Conservation (phyloP, 1,140 invertebrate species). For the Cecropterus lyciades region DNA sequence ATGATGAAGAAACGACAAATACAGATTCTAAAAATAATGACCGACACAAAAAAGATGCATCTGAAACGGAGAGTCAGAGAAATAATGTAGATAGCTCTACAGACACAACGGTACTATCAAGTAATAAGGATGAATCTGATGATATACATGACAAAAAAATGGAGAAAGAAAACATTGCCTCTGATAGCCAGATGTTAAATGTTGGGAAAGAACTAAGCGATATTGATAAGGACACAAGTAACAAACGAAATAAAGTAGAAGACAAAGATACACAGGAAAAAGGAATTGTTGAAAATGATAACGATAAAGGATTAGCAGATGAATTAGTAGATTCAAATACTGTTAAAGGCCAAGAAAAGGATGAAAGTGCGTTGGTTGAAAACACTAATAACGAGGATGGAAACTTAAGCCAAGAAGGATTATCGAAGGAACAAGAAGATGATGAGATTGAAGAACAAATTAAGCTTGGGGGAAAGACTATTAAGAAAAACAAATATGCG, state of each 20-base stretch:
- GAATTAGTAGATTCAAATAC: too few species aligned
- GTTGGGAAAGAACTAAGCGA: too few species aligned
- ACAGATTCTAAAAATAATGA: slow-evolving; percentile 18
- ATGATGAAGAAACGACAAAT: slow-evolving; percentile 52
- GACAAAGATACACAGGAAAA: too few species aligned
- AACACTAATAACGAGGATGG: too few species aligned
- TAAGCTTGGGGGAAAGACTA: slow-evolving; percentile 13
- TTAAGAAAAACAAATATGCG: slow-evolving; percentile 40
- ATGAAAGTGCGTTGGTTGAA: too few species aligned
- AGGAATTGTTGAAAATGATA: too few species aligned
- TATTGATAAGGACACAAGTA: too few species aligned
- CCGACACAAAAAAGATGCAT: background rate
- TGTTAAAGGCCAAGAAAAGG: too few species aligned
- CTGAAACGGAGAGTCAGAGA: slow-evolving; percentile 15
- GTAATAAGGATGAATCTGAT: background rate
- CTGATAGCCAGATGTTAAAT: too few species aligned
- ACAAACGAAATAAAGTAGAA: too few species aligned
- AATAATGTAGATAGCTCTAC: background rate
- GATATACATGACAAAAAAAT: background rate
- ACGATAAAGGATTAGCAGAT: too few species aligned
- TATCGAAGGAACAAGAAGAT: background rate
- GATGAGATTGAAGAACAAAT: background rate
- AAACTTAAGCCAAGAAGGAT: background rate
- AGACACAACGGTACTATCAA: background rate
- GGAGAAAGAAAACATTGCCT: background rate